These are phyloP conservation scores for Empidonax alnorum DNA, from an alignment of 2,113 vertebrate species.

Conservation along the genomic window DNA sequence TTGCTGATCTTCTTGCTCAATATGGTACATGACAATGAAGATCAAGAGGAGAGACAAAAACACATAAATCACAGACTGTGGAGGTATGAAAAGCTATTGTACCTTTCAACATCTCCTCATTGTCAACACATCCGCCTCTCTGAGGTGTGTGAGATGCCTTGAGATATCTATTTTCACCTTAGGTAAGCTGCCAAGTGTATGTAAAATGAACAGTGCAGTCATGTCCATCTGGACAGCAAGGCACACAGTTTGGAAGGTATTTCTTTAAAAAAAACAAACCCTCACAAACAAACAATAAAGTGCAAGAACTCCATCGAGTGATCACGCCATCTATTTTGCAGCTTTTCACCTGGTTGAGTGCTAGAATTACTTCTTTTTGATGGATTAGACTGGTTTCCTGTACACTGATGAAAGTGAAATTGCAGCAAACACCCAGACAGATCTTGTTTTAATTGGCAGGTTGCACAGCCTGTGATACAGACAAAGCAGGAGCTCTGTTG, in stretches of 20 bases:
- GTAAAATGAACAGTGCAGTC: neutral
- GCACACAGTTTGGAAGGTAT: neutral
- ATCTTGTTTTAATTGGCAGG: neutral
- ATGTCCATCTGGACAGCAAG: neutral
- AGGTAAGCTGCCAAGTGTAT: slow-evolving; percentile 7
- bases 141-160: slow-evolving; percentile 1
- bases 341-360: neutral
- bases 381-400: neutral
- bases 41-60: neutral
- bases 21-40: neutral
- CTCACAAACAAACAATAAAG: too few species aligned
- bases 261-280: neutral
- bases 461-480: neutral
- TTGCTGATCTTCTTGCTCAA: neutral
- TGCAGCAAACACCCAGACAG: neutral
- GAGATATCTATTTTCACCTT: slow-evolving; percentile 39
- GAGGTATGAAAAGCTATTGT: neutral
- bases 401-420: neutral
- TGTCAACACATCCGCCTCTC: slow-evolving; percentile 15
- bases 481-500: neutral
- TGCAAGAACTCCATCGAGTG: neutral
- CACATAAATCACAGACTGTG: neutral
- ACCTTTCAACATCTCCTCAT: slow-evolving; percentile 18
- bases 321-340: neutral
- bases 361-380: neutral